These are phyloP conservation scores for Myripristis murdjan DNA, from an alignment of 2,797 vertebrate genomes.

Conservation along the genomic window DNA sequence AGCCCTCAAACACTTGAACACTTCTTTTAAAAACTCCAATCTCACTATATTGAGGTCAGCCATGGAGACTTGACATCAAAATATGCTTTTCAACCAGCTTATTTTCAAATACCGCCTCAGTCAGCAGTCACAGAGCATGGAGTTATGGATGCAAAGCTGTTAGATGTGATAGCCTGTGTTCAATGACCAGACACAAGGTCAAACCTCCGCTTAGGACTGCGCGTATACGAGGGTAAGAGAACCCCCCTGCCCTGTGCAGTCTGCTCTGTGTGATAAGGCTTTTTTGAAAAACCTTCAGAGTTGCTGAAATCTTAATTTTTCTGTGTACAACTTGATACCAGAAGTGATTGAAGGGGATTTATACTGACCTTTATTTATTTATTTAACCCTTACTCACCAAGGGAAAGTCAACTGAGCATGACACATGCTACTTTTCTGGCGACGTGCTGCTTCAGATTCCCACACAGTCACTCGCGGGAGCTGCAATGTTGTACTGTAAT, in stretches of 20 bases:
- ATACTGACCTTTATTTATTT: conserved; percentile 9
- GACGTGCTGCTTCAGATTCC: background rate
- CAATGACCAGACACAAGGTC: conserved; percentile 60
- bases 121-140: conserved; percentile 44
- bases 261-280: background rate
- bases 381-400: background rate
- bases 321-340: background rate
- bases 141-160: conserved; percentile 51
- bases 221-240: conserved; percentile 32
- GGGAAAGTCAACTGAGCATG: background rate
- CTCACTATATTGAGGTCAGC: conserved; percentile 29
- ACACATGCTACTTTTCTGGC: background rate
- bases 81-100: conserved; percentile 33
- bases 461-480: background rate
- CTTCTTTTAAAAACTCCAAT: conserved; percentile 38
- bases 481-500: background rate
- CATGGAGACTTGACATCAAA: conserved; percentile 29
- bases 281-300: conserved; percentile 22
- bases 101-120: conserved; percentile 21
- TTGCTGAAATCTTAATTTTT: conserved; percentile 28
- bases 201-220: conserved; percentile 46
- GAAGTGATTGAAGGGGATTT: conserved; percentile 1
- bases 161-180: conserved; percentile 53
- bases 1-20: conserved; percentile 33
- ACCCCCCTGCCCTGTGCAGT: conserved; percentile 19